Evolutionary conservation across 2,113 vertebrate species (phyloP).

Genomic region (Puntigrus tetrazona): DNA sequence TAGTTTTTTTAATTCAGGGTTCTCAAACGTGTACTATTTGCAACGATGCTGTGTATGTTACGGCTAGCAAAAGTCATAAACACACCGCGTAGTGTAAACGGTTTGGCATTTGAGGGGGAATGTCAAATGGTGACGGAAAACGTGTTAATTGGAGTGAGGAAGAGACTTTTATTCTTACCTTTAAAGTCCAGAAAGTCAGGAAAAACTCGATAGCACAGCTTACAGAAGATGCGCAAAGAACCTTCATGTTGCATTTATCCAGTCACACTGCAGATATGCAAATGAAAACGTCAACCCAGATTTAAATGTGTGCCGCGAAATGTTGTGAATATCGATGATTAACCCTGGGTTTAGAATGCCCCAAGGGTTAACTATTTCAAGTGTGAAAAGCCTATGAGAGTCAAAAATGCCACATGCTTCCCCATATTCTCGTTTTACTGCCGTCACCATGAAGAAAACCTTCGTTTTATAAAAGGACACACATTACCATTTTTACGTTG

Average conservation of each 20-base stretch:
- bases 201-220: background rate
- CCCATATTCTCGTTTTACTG: background rate
- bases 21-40: background rate
- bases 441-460: background rate
- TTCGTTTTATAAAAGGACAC: background rate
- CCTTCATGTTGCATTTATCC: background rate
- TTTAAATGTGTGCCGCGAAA: background rate
- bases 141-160: background rate
- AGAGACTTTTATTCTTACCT: background rate
- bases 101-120: background rate
- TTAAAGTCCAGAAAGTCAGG: background rate
- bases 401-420: background rate
- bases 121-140: background rate
- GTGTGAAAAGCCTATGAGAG: background rate
- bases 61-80: background rate
- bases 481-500: slow-evolving; percentile 57
- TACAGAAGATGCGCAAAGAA: background rate
- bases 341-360: background rate
- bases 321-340: background rate
- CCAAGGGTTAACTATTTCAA: background rate
- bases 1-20: no score
- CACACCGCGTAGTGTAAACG: background rate
- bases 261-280: background rate
- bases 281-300: background rate
- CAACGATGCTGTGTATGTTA: background rate